These are phyloP conservation scores for Plumapathes pennacea DNA, from an alignment of 92 coral and sea anemone species.

Conservation along the genomic window DNA sequence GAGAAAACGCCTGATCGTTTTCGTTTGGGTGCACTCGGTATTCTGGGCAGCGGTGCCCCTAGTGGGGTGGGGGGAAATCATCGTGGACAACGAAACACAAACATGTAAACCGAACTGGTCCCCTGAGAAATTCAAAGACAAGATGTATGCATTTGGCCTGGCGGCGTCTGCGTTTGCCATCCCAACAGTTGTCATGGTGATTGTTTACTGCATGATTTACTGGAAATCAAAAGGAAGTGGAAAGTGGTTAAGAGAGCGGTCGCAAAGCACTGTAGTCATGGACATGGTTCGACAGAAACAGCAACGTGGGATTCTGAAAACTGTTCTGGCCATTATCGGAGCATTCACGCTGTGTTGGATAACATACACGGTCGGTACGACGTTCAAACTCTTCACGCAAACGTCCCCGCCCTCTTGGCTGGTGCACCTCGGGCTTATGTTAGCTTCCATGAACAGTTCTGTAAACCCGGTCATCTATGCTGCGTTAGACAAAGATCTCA, in stretches of 20 bases:
- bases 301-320: constrained; percentile 60
- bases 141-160: constrained; percentile 59
- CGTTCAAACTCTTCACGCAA: constrained; percentile 54
- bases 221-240: constrained; percentile 48
- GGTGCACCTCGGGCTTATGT: constrained; percentile 69
- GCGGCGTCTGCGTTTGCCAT: constrained; percentile 72
- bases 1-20: constrained; percentile 25
- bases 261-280: constrained; percentile 14
- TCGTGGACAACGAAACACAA: constrained; percentile 58
- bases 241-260: constrained; percentile 29
- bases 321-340: constrained; percentile 66
- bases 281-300: constrained; percentile 42
- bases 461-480: constrained; percentile 76
- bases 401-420: constrained; percentile 73
- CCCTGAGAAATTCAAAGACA: constrained; percentile 49
- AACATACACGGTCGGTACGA: constrained; percentile 67
- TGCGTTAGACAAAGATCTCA: constrained; percentile 56
- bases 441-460: constrained; percentile 67
- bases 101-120: constrained; percentile 91
- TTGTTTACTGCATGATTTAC: constrained; percentile 60
- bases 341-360: constrained; percentile 74
- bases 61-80: constrained; percentile 84
- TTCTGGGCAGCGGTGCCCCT: constrained; percentile 83
- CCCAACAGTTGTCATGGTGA: constrained; percentile 58
- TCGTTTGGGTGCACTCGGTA: constrained; percentile 60